Conservation (phyloP, 2,113 vertebrate species). For the Mus pahari region DNA sequence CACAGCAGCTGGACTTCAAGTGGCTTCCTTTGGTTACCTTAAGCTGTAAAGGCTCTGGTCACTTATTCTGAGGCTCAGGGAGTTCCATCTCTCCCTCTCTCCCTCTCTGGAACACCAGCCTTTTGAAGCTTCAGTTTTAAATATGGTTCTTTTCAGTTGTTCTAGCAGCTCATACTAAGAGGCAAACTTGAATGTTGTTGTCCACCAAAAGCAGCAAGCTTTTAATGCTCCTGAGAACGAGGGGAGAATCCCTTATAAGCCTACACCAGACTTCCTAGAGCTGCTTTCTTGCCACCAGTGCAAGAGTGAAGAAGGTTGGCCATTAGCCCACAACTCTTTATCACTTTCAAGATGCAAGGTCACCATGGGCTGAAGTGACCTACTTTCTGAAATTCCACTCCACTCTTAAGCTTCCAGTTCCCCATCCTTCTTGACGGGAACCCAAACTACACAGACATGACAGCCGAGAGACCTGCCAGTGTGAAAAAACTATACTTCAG, state of each 20-base stretch:
- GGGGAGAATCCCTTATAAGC: background rate
- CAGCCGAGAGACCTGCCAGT: slow-evolving; percentile 44
- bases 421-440: slow-evolving; percentile 12
- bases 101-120: background rate
- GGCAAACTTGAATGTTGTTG: background rate
- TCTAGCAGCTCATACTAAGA: background rate
- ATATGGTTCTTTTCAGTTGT: background rate
- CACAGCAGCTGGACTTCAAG: background rate
- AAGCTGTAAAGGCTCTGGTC: background rate
- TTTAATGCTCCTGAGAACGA: background rate
- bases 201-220: background rate
- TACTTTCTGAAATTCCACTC: slow-evolving; percentile 55
- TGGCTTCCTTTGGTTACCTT: background rate
- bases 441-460: slow-evolving; percentile 10
- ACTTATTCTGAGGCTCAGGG: background rate
- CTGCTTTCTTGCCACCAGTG: background rate
- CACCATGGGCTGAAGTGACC: slow-evolving; percentile 29
- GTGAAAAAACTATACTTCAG: slow-evolving; percentile 40
- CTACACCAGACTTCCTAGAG: background rate
- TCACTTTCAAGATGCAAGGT: background rate
- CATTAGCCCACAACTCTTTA: background rate
- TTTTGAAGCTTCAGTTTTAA: background rate
- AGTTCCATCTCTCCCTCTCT: background rate
- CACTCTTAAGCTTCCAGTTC: slow-evolving; percentile 16
- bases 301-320: background rate